Base-by-base conservation (phyloP, 2,888 invertebrate species). In the Hirtodrosophila cameraria region DNA sequence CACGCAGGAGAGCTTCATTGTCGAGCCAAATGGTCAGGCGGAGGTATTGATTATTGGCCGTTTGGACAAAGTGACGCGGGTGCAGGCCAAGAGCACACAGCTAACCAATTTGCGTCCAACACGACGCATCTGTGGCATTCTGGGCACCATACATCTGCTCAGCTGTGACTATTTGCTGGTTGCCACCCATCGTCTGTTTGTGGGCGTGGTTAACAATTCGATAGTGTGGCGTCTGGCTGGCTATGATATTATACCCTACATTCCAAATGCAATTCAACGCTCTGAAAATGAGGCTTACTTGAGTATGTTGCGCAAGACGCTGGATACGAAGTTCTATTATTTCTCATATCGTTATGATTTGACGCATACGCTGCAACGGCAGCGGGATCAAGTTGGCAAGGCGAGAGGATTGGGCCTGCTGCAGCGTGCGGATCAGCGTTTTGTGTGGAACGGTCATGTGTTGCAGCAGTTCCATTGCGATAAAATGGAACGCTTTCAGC, bases 311-410 rank as follows among this genome's bases (percentile, higher is more conserved):
- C 95, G 96, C 58, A 92, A 93, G 58, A 95, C 97, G 0, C 92
- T 99, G 49, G 94, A 94, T 30, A 96, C 96, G 1, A 97, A 97
- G 1, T 94, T 94, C 82, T 96, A 96, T 80, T 99, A 98, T 91
- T 99, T 97, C 92, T 98, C 98, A 11, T 96, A 97, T 84, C 95
- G 96, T 1, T 97, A 97, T 88, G 99, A 99, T 91, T 91, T 99
- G 52, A 97, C 97, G 16, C 98, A 98, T 90, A 94, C 97, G 0
- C 92, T 97, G 89, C 99, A 99, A 90, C 92, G 97, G 67, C 92
- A 98, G 69, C 95, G 96, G 82, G 61, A 83, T 0, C 95, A 95
- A 49, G 96, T 96, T 49, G 93, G 95, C 0, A 31, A 49, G 12
- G 38, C 59, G 69, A 86, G 90, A 5, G 89, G 95, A 93, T 94